A percentile compares a stretch with the other conserved stretches of the same genome.
phyloP scores from a whole-genome alignment of 2,888 invertebrate genomes.

The Liodrosophila aerea region DNA sequence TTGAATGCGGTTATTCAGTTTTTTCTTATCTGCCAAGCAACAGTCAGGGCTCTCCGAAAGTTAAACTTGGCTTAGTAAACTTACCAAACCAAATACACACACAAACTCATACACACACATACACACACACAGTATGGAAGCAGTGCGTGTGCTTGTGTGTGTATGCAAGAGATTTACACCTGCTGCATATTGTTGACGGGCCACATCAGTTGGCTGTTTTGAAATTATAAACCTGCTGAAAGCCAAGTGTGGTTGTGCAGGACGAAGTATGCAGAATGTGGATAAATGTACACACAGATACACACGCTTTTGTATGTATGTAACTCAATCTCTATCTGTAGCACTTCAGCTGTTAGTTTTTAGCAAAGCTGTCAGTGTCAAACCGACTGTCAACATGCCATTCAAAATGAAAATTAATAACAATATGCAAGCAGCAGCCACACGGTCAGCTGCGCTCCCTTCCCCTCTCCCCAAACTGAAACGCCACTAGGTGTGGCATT shows the following conservation, averaged over 20 bases:
- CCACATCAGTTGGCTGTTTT: slow-evolving; percentile 58
- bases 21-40: slow-evolving; percentile 55
- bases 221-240: slow-evolving; percentile 69
- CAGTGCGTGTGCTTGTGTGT: slow-evolving; percentile 10
- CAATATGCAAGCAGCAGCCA: slow-evolving; percentile 63
- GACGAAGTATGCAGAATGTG: slow-evolving; percentile 30
- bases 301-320: not conserved
- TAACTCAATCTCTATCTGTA: slow-evolving; percentile 13
- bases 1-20: slow-evolving; percentile 18
- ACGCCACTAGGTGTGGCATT: slow-evolving; percentile 53
- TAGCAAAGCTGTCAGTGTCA: slow-evolving; percentile 77
- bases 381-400: slow-evolving; percentile 80
- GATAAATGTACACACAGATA: slow-evolving; percentile 3
- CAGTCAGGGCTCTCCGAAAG: slow-evolving; percentile 49
- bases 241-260: slow-evolving; percentile 46
- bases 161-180: slow-evolving; percentile 54
- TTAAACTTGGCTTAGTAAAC: slow-evolving; percentile 58
- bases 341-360: slow-evolving; percentile 50
- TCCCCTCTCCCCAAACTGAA: slow-evolving; percentile 33
- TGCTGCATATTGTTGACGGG: slow-evolving; percentile 64
- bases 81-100: slow-evolving; percentile 23
- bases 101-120: slow-evolving; percentile 26
- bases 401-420: slow-evolving; percentile 79
- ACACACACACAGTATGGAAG: slow-evolving; percentile 9
- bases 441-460: slow-evolving; percentile 26